Percentiles rank a stretch among this genome's conserved stretches.
phyloP scores from a whole-genome alignment of 2,797 vertebrate genomes.

The Octomys mimax region DNA sequence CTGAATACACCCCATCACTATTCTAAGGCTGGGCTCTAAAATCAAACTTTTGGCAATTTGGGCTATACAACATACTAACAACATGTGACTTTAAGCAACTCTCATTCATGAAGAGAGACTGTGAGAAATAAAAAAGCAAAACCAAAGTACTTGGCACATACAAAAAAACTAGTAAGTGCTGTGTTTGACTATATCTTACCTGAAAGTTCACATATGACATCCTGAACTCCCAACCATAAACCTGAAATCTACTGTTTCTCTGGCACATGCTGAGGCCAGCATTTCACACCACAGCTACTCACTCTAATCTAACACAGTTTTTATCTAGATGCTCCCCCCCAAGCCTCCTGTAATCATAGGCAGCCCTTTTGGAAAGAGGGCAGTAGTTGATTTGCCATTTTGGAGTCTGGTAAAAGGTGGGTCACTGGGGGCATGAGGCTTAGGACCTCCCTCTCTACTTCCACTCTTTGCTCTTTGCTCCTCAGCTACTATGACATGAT shows the following conservation, averaged over 20 bases:
- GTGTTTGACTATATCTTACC: neutral
- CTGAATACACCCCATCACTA: neutral
- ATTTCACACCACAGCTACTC: neutral
- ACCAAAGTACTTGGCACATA: neutral
- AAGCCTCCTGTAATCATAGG: neutral
- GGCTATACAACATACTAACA: neutral
- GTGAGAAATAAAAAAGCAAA: neutral
- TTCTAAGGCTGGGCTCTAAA: neutral
- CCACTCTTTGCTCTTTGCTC: neutral
- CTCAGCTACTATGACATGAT: neutral
- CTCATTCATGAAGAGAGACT: neutral
- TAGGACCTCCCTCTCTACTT: neutral
- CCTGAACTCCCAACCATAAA: neutral
- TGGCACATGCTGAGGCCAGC: neutral
- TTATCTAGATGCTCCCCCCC: neutral
- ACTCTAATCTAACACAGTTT: neutral
- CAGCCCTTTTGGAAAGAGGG: neutral
- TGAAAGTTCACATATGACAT: neutral
- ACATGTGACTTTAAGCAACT: neutral
- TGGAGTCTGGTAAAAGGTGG: neutral
- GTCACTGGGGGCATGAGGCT: neutral
- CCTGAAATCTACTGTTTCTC: too few species aligned
- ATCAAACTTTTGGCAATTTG: neutral
- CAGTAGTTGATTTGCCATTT: neutral
- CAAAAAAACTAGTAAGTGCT: neutral